Conservation (phyloP, 2,113 vertebrate genomes). For the Nycticebus coucang region DNA sequence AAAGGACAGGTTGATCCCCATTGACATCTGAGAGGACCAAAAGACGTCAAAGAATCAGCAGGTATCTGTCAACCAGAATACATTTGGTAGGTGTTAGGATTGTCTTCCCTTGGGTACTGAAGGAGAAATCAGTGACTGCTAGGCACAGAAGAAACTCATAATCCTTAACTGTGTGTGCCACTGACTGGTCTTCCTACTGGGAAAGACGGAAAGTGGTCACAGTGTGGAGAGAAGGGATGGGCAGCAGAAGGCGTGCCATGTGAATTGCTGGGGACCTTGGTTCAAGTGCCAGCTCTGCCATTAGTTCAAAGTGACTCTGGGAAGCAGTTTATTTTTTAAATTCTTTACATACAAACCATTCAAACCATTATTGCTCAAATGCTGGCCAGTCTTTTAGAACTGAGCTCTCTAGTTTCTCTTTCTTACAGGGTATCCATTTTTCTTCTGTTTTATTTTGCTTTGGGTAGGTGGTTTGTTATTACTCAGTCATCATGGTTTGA, state of each 20-base stretch:
- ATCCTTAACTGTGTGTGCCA: background rate
- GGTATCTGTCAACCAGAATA: background rate
- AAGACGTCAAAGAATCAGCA: background rate
- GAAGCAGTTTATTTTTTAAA: background rate
- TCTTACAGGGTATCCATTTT: background rate
- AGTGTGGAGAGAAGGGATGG: background rate
- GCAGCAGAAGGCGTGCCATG: background rate
- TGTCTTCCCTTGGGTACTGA: background rate
- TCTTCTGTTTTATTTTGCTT: background rate
- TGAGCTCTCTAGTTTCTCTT: background rate
- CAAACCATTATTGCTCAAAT: background rate
- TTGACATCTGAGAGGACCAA: background rate
- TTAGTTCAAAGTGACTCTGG: background rate
- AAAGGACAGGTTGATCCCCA: background rate
- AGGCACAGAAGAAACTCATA: background rate
- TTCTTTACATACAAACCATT: background rate
- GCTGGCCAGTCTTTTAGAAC: background rate
- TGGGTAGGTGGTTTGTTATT: background rate
- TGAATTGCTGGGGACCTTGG: background rate
- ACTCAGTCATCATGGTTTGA: background rate
- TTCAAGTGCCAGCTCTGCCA: background rate
- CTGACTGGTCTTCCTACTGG: background rate
- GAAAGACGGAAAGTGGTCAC: background rate
- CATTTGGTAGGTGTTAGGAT: background rate
- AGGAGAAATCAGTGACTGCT: background rate